These are phyloP conservation scores for Mixornis gularis DNA, from an alignment of 2,113 vertebrate species.

Conservation along the genomic window DNA sequence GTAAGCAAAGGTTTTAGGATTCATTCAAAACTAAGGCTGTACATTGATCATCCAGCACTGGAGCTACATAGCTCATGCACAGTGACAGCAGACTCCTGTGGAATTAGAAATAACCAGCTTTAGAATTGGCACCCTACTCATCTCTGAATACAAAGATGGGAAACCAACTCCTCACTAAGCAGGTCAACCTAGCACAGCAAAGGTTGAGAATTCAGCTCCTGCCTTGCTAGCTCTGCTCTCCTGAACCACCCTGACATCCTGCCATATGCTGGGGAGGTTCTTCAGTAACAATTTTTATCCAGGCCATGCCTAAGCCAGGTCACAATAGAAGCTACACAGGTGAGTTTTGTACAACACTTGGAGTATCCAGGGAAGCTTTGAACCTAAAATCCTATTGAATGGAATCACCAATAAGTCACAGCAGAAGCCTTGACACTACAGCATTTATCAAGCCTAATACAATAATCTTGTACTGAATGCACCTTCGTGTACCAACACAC, in stretches of 20 bases:
- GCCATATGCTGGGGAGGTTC: neutral
- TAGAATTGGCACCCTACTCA: fast-evolving
- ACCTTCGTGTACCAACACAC: neutral
- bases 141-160: neutral
- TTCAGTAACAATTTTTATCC: neutral
- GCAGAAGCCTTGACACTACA: neutral
- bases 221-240: neutral
- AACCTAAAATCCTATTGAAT: neutral
- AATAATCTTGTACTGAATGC: neutral
- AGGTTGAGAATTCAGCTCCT: neutral
- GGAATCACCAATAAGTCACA: neutral
- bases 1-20: neutral
- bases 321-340: neutral
- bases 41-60: neutral
- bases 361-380: neutral
- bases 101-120: neutral
- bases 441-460: neutral
- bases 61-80: neutral
- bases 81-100: neutral
- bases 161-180: neutral
- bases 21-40: neutral
- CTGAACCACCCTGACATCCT: neutral
- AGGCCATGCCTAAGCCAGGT: neutral
- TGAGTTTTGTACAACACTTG: neutral
- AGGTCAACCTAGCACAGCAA: neutral